Percentiles rank a stretch among this genome's conserved stretches.
These are phyloP conservation scores for Odontocerum albicorne DNA, from an alignment of 2,888 invertebrate genomes.

Conservation along the genomic window DNA sequence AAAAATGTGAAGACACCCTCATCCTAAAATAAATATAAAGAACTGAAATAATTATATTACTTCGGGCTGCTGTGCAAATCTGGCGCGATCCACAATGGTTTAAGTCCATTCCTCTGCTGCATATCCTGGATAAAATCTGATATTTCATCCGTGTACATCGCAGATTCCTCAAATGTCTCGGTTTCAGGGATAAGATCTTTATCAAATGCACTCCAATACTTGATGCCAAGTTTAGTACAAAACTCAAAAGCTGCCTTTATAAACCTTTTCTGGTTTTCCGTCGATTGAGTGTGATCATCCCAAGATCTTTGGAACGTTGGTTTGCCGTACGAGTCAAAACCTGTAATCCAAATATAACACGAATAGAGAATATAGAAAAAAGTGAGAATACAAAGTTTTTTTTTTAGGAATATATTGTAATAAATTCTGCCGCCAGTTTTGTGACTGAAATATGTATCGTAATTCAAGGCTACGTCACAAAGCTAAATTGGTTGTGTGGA, in stretches of 20 bases:
- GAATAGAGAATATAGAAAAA: too few relatives aligned
- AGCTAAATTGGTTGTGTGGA: too few relatives aligned
- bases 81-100: conserved; percentile 64
- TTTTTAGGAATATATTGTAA: neutral
- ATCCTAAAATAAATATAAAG: too few relatives aligned
- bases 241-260: conserved; percentile 65
- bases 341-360: conserved; percentile 37
- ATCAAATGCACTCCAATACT: conserved; percentile 67
- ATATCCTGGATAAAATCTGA: conserved; percentile 59
- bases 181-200: conserved; percentile 61
- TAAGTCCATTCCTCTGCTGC: conserved; percentile 58
- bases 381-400: neutral
- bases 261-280: conserved; percentile 62
- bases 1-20: too few relatives aligned
- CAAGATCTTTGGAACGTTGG: conserved; percentile 52
- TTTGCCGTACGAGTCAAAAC: conserved; percentile 50
- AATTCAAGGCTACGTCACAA: too few relatives aligned
- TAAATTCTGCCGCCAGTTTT: too few relatives aligned
- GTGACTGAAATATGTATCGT: too few relatives aligned
- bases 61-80: conserved; percentile 62
- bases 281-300: conserved; percentile 59
- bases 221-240: conserved; percentile 62
- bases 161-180: conserved; percentile 58
- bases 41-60: too few relatives aligned
- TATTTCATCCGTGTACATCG: conserved; percentile 59